Evolutionary conservation across 2,113 vertebrate species (phyloP), one percentile per base, ranked within the genome.

Genomic region (Holacanthus passer): DNA sequence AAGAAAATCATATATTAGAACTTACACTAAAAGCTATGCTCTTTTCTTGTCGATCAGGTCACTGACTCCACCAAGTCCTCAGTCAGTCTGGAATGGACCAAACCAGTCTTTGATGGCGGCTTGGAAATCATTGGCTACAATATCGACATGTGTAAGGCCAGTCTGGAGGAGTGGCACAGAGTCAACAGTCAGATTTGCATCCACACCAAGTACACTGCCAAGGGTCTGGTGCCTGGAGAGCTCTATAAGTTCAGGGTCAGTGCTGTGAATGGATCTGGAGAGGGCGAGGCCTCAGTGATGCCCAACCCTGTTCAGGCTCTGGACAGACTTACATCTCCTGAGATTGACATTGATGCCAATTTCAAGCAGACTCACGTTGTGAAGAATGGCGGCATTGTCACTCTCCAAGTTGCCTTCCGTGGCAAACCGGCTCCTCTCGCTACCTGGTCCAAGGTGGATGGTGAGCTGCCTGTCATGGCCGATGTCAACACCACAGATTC

Each of bases 81-180:
- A 7, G 94, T 99, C 83, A 97, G 94, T 70, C 92, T 99, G 88
- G 97, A 97, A 94, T 99, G 98, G 98, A 96, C 96, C 74, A 97
- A 94, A 82, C 98, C 98, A 39, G 97, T 98, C 73, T 99, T 99
- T 88, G 98, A 99, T 64, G 98, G 98, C 29, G 98, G 98, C 75
- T 64, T 98, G 95, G 96, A 97, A 93, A 97, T 99, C 77, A 99
- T 99, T 89, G 98, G 98, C n/a, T 99, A 99, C 85, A 96, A 99
- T 77, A 97, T 99, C 76, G 98, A 99, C 84, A 99, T 98, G 97
- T 98, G 97, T 93, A 99, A 99, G 91, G 97, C 97, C 90, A 97
- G 97, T 87, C 96, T 99, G 22, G 97, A 96, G 89, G 94, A 97
- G 87, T 99, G 98, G 98, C 97, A 97, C 89, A 97, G 97, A 93